Percentiles rank a stretch among this genome's conserved stretches.
Conservation (phyloP, 2,797 vertebrate species). For the Tadarida brasiliensis region DNA sequence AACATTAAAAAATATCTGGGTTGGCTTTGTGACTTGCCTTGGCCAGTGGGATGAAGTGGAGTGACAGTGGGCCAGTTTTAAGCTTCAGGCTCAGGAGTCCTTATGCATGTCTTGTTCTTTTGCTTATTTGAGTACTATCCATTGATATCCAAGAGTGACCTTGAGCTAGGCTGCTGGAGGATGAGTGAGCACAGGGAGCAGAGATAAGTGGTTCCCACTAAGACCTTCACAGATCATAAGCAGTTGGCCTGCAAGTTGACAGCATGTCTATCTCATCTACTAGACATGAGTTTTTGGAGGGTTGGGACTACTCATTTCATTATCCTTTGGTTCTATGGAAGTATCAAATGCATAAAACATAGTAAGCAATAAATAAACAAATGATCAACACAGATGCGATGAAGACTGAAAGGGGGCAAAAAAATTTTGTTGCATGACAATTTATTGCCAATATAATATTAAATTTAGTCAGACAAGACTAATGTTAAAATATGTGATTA, state of each 20-base stretch:
- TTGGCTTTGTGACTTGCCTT: conserved; percentile 50
- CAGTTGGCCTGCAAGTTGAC: neutral
- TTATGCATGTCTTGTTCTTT: conserved; percentile 6
- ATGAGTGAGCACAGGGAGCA: neutral
- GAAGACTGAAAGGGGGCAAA: conserved; percentile 44
- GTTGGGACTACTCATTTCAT: neutral
- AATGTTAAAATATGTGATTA: conserved; percentile 65
- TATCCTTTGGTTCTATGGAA: conserved; percentile 32
- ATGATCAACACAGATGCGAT: conserved; percentile 28
- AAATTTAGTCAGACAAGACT: conserved; percentile 51
- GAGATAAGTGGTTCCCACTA: conserved; percentile 8
- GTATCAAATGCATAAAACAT: neutral
- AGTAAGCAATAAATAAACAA: conserved; percentile 47
- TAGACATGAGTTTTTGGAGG: conserved; percentile 10
- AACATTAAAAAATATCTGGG: neutral
- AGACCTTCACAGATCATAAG: neutral
- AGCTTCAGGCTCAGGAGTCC: neutral
- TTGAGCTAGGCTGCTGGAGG: neutral
- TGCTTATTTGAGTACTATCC: neutral
- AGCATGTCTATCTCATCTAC: neutral
- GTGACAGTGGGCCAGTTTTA: conserved; percentile 11
- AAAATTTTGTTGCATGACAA: conserved; percentile 42
- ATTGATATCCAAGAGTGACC: neutral
- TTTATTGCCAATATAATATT: conserved; percentile 51
- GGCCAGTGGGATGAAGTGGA: neutral